Base-by-base conservation (phyloP, 1,140 invertebrate genomes). In the Neodiprion pinetum region DNA sequence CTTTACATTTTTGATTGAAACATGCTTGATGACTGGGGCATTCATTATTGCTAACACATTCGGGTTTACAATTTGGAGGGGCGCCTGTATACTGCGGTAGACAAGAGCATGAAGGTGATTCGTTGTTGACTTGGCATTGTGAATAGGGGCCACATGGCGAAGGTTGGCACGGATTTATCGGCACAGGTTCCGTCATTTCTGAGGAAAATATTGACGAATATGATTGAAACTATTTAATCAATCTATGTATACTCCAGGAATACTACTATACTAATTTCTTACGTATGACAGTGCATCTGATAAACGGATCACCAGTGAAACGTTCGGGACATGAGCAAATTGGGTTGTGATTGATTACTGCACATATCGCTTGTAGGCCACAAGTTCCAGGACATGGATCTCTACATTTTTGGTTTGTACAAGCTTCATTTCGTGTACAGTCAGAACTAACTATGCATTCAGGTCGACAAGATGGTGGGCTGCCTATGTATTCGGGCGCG, bases 371-470 rank as follows among this genome's bases (percentile, higher is more conserved):
- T 77, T 91, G 90, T 12, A 87, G 77, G 48, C 93, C 92, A 80
- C 93, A 93, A 70, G 90, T 89, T 76, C 91, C 90, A 10, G 89
- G 88, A 81, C 92, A 93, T 47, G 92, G 92, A 82, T 93, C 90
- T 49, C 88, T 77, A 80, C 92, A 93, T 83, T 89, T 90, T 72
- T 90, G 89, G 76, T 90, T 89, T 68, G 88, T 87, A 79, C 91
- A 92, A 9, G 90, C 91, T 76, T 88, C 85, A 76, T 90, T 89
- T 28, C 83, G 84, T 0, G 90, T 82, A 83, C 92, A 93, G 77
- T 93, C 91, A 9, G 90, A 88, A 75, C 89, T 91, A 23, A 88
- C 84, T 50, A 89, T 86, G 82, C 91, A 91, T 78, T 91, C 90
- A 9, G 90, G 89, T 81, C 89, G 82, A 80, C 90, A 91, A 50